phyloP scores from a whole-genome alignment of 2,888 invertebrate genomes.

The Chrysolina oricalcia region DNA sequence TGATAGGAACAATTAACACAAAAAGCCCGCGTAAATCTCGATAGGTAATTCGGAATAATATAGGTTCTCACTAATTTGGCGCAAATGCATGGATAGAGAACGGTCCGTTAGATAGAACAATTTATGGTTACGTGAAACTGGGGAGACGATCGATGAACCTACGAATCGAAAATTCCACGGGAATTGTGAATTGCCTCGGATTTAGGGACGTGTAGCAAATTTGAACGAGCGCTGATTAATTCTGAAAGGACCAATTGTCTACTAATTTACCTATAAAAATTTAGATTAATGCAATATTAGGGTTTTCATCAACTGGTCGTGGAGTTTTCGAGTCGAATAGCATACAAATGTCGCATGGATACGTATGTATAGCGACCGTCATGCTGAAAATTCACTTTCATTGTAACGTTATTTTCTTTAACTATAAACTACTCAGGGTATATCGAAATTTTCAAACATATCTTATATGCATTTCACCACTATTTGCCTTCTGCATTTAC shows the following conservation, averaged over 20 bases:
- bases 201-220: not conserved
- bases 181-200: not conserved
- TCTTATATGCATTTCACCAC: no score
- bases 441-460: no score
- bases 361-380: no score
- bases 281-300: no score
- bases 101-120: conserved; percentile 23
- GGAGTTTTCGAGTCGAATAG: no score
- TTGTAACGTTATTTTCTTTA: no score
- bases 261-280: no score
- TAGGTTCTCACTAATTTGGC: conserved; percentile 63
- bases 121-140: conserved; percentile 23
- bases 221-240: not conserved
- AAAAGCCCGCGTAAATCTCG: conserved; percentile 55
- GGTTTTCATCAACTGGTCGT: no score
- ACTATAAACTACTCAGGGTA: no score
- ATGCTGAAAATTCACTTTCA: no score
- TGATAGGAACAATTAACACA: conserved; percentile 52
- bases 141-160: conserved; percentile 2
- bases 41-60: conserved; percentile 61
- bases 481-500: no score
- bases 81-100: conserved; percentile 34
- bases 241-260: not conserved
- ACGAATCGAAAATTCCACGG: conserved; percentile 11
- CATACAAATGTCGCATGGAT: no score